Evolutionary conservation across 2,888 invertebrate species (phyloP), one percentile per base, ranked within the genome.

Genomic region (Osmoderma eremita): DNA sequence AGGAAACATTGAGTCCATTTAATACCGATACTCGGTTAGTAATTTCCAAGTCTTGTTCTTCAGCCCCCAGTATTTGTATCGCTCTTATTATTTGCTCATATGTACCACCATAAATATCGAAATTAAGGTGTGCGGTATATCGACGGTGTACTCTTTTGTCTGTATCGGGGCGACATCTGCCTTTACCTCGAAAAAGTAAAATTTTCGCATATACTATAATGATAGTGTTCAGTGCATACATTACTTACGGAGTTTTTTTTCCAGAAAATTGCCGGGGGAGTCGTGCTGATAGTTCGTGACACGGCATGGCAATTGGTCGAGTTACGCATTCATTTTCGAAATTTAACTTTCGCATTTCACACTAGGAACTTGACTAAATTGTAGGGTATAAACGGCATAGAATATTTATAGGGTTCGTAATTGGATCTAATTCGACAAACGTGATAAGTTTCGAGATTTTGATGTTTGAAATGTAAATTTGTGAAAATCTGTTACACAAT

Each of bases 1-100:
- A 30, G 62, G 63, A 66, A 61, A 69, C 70, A 64, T 38, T 70
- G 61, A 63, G 69, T 41, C 63, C 62, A 67, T 69, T 71, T 72
- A 74, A 74, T 74, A 71, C 69, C 69, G 65, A 71, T 70, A 68
- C 71, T 70, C 69, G 68, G 65, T 49, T 61, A 50, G 66, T 70
- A 74, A 73, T 75, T 75, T 73, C 17, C 15, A 58, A 45, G 15
- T 42, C 15, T 58, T 30, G 30, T 58, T 58, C 45, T 24, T 45
- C 42, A 45, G 15, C 45, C 30, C 30, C 30, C 45, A 30, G 45
- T 61, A 13, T 45, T 61, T 45, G 30, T 61, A 48, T 45, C 17
- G 30, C 45, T 61, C 30, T 45, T 61, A 61, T 61, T 61, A 61
- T 61, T 61, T 61, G 42, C 30, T 58, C 39, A 45, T 61, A 18